These are phyloP conservation scores for Threskiornis aethiopicus DNA, from an alignment of 2,797 vertebrate species.

Conservation along the genomic window DNA sequence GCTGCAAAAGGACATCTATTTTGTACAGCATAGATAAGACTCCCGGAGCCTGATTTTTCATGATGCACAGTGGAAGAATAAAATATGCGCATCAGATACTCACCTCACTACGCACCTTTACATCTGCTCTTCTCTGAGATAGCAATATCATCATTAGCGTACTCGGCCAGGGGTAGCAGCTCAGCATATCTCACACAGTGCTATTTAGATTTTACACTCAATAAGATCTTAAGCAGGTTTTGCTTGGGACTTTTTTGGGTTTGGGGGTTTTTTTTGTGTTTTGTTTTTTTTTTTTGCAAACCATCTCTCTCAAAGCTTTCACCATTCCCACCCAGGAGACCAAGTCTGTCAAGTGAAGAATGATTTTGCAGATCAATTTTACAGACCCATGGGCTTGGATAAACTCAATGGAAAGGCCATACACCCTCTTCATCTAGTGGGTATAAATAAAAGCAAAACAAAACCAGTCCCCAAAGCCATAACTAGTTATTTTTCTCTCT, in stretches of 20 bases:
- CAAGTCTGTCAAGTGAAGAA: not conserved
- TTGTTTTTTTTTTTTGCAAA: not conserved
- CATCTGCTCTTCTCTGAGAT: not conserved
- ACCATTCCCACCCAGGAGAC: not conserved
- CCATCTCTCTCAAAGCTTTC: not conserved
- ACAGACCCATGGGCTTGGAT: too few relatives aligned
- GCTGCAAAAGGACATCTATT: not conserved
- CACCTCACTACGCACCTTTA: not conserved
- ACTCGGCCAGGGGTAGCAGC: not conserved
- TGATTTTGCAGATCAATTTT: not conserved
- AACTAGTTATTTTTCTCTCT: not conserved
- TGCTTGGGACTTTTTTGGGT: not conserved
- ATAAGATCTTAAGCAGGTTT: not conserved
- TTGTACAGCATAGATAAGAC: not conserved
- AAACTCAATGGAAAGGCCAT: not conserved
- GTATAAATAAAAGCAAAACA: not conserved
- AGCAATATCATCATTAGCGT: not conserved
- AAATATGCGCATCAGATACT: not conserved
- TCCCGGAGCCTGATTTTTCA: not conserved
- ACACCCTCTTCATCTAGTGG: not conserved
- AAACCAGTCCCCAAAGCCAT: not conserved
- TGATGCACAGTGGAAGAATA: not conserved
- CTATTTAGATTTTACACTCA: not conserved
- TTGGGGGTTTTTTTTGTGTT: rapidly evolving
- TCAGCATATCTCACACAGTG: not conserved